Evolutionary conservation across 2,888 invertebrate genomes (phyloP).

Genomic region (Resseliella maxima): DNA sequence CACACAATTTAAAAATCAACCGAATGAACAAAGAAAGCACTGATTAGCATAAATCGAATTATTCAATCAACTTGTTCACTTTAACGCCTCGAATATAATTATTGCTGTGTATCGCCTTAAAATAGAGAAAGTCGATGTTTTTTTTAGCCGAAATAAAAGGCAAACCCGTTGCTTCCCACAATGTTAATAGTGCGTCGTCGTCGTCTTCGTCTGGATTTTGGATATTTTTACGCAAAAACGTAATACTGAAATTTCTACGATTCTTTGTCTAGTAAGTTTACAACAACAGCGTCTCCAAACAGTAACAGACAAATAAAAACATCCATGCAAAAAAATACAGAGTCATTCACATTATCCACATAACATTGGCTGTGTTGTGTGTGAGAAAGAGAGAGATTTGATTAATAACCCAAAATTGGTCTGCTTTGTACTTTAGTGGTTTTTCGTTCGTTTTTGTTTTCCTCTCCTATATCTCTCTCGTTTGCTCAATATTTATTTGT

Average conservation of each 20-base stretch:
- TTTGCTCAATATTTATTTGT: neutral
- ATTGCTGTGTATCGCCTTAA: neutral
- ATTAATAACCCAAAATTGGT: slow-evolving; percentile 14
- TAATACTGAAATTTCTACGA: slow-evolving; percentile 30
- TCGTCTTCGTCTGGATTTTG: neutral
- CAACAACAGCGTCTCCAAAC: neutral
- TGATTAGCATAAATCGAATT: neutral
- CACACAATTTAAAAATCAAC: too few relatives aligned
- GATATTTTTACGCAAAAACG: slow-evolving; percentile 31
- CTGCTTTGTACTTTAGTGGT: neutral
- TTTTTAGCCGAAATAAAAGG: neutral
- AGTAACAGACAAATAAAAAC: neutral
- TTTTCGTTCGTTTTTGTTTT: neutral
- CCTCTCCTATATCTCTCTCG: neutral
- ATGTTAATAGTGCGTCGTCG: neutral
- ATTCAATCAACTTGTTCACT: slow-evolving; percentile 1
- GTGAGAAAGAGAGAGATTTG: neutral
- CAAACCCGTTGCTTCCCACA: neutral
- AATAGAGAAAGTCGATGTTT: slow-evolving; percentile 16
- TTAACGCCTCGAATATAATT: neutral
- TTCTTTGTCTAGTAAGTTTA: slow-evolving; percentile 30
- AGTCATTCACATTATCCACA: slow-evolving; percentile 4
- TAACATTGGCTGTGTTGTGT: neutral
- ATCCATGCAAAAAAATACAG: neutral
- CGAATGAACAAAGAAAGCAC: too few relatives aligned